Evolutionary conservation across 1,140 invertebrate species (phyloP).

Genomic region (Armadillidium nasatum): DNA sequence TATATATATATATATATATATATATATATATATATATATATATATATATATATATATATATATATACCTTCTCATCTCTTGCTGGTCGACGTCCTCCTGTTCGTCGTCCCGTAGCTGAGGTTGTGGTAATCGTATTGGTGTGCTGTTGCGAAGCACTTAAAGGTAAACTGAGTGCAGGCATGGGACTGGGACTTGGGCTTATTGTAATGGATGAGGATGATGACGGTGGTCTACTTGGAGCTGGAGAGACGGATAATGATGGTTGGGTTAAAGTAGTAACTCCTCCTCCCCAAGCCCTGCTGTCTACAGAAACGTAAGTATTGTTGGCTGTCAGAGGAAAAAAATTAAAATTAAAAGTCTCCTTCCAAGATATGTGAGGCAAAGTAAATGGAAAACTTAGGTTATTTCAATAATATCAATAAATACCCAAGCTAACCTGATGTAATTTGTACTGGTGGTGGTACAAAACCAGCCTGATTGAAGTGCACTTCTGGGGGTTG

Average conservation of each 20-base stretch:
- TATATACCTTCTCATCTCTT: constrained; percentile 56
- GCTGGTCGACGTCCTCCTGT: constrained; percentile 71
- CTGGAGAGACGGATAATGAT: constrained; percentile 8
- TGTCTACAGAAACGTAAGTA: constrained; percentile 48
- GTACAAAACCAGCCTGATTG: constrained; percentile 85
- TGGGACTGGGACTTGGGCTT: constrained; percentile 11
- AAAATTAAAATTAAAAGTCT: constrained; percentile 1
- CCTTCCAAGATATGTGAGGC: no score
- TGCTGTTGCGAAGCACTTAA: background rate
- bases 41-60: no score
- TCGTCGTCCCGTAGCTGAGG: constrained; percentile 56
- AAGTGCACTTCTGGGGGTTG: constrained; percentile 57
- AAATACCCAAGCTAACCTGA: constrained; percentile 16
- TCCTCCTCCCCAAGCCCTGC: constrained; percentile 50
- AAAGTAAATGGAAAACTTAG: no score
- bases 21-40: no score
- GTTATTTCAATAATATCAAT: no score
- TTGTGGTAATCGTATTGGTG: constrained; percentile 48
- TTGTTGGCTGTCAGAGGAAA: constrained; percentile 27
- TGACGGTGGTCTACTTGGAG: constrained; percentile 14
- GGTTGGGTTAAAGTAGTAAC: constrained; percentile 47
- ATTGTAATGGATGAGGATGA: constrained; percentile 2
- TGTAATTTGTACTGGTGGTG: constrained; percentile 58
- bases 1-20: no score
- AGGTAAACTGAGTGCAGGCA: constrained; percentile 41